phyloP scores from a whole-genome alignment of 2,888 invertebrate species.

The Cyaniris semiargus region DNA sequence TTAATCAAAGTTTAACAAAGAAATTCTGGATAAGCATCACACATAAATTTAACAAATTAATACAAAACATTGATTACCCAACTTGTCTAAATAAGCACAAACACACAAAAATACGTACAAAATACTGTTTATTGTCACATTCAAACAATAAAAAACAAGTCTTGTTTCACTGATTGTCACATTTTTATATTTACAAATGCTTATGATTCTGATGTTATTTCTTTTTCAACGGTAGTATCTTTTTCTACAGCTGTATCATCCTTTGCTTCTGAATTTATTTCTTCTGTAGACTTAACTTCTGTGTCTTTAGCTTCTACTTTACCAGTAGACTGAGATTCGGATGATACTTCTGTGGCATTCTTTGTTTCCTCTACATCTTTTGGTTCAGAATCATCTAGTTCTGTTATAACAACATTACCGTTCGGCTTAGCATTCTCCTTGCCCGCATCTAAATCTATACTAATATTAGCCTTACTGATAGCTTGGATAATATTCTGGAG shows the following conservation, averaged over 20 bases:
- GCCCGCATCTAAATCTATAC: conserved; percentile 57
- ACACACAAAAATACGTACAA: conserved; percentile 12
- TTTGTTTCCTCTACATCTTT: background rate
- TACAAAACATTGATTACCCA: background rate
- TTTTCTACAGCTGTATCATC: background rate
- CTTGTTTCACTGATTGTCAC: conserved; percentile 23
- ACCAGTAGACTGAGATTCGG: background rate
- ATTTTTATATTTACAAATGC: conserved; percentile 17
- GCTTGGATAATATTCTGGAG: conserved; percentile 65
- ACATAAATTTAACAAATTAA: background rate
- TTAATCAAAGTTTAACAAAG: background rate
- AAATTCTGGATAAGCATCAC: background rate
- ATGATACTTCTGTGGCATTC: background rate
- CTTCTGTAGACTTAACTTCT: background rate
- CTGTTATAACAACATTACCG: conserved; percentile 37
- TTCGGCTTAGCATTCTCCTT: conserved; percentile 46
- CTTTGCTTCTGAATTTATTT: background rate
- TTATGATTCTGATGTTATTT: conserved; percentile 21
- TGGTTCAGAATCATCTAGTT: conserved; percentile 12
- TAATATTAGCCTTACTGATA: conserved; percentile 62
- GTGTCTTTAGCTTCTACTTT: background rate
- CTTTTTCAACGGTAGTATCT: conserved; percentile 19
- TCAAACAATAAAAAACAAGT: conserved; percentile 21
- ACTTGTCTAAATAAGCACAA: conserved; percentile 8
- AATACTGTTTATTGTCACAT: conserved; percentile 25